Percentiles rank a stretch among this genome's conserved stretches.
These are phyloP conservation scores for Oxyscelio sp. DNA, from an alignment of 2,888 invertebrate genomes.

Conservation along the genomic window DNA sequence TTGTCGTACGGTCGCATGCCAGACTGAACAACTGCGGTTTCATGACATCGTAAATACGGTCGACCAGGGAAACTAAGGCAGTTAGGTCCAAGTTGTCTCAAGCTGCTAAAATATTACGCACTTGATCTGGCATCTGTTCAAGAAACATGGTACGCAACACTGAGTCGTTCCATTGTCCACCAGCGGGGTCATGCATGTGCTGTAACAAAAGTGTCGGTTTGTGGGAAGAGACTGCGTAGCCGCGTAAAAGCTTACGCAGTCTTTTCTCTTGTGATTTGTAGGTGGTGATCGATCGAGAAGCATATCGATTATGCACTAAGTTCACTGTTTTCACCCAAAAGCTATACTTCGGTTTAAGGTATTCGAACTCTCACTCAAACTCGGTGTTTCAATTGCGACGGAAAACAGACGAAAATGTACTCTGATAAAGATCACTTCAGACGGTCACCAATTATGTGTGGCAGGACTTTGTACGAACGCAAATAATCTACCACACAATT, in stretches of 20 bases:
- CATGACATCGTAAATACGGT: neutral
- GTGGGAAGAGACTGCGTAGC: neutral
- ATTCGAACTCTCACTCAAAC: too few relatives aligned
- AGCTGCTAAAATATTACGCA: neutral
- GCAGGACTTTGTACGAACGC: too few relatives aligned
- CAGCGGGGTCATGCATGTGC: neutral
- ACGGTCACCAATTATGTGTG: too few relatives aligned
- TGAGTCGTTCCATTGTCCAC: neutral
- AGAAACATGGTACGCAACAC: slow-evolving; percentile 5
- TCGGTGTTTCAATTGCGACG: too few relatives aligned
- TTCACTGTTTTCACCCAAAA: too few relatives aligned
- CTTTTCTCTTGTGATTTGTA: neutral
- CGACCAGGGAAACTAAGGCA: neutral
- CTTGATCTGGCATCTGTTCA: neutral
- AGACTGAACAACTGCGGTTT: neutral
- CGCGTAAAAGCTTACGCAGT: slow-evolving; percentile 5
- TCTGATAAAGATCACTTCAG: too few relatives aligned
- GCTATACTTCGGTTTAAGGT: too few relatives aligned
- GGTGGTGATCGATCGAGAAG: too few relatives aligned
- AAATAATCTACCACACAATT: too few relatives aligned
- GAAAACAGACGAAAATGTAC: too few relatives aligned
- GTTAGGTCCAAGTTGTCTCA: neutral
- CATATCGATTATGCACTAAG: too few relatives aligned
- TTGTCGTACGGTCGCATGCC: too few relatives aligned
- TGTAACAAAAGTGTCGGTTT: slow-evolving; percentile 15